A percentile compares a stretch with the other conserved stretches of the same genome.
Conservation (phyloP, 2,113 vertebrate species). For the Pavo muticus region DNA sequence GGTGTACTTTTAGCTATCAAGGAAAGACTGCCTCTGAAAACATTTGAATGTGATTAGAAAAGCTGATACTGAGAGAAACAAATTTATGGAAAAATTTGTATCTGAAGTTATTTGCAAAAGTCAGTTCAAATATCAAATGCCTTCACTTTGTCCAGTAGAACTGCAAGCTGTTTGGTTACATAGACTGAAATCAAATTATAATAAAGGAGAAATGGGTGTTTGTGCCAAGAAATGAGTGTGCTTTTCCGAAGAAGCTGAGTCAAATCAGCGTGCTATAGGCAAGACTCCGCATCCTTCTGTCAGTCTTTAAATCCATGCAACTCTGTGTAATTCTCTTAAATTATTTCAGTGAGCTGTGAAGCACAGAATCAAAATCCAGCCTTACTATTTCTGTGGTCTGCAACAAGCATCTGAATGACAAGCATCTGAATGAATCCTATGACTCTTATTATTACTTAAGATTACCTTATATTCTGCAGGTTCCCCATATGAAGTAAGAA, state of each 20-base stretch:
- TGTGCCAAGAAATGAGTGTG: background rate
- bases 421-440: background rate
- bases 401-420: background rate
- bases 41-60: background rate
- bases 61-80: background rate
- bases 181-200: background rate
- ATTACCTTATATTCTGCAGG: constrained; percentile 88
- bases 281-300: background rate
- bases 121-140: background rate
- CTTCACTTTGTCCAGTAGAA: background rate
- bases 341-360: background rate
- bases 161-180: background rate
- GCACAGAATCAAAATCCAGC: background rate
- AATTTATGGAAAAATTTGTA: background rate
- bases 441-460: background rate
- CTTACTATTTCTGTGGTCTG: background rate
- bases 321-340: background rate
- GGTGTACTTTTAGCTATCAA: background rate
- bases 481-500: constrained; percentile 89
- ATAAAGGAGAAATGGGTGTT: background rate
- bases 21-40: background rate
- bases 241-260: background rate
- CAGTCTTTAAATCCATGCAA: background rate
- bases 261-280: background rate
- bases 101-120: background rate